phyloP scores from a whole-genome alignment of 2,888 invertebrate genomes.

The Parochlus steinenii region DNA sequence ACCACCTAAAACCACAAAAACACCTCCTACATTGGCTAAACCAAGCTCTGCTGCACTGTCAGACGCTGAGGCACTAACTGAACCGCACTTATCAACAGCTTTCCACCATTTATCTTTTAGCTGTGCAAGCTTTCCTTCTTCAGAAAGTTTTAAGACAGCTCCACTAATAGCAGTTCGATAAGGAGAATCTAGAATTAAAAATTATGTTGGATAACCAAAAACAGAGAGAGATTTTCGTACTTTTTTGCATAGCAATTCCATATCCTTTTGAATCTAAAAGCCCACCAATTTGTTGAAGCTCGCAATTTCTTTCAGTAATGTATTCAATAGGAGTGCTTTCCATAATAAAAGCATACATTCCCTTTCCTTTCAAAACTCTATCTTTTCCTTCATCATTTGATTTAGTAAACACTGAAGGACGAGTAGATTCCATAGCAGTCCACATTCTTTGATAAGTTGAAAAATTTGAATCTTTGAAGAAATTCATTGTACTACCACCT shows the following conservation, averaged over 20 bases:
- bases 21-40: constrained; percentile 67
- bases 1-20: constrained; percentile 66
- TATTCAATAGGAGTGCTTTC: constrained; percentile 92
- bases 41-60: constrained; percentile 17
- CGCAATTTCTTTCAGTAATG: constrained; percentile 62
- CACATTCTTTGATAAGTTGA: constrained; percentile 40
- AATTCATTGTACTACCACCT: constrained; percentile 82
- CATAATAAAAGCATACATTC: constrained; percentile 86
- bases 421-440: constrained; percentile 69
- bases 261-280: constrained; percentile 83
- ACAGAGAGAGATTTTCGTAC: constrained; percentile 37
- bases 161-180: constrained; percentile 68
- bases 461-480: constrained; percentile 56
- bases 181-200: constrained; percentile 42
- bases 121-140: constrained; percentile 62
- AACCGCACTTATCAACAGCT: too few relatives aligned
- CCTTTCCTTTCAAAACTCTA: constrained; percentile 54
- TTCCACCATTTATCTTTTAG: constrained; percentile 91
- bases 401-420: constrained; percentile 62
- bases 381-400: constrained; percentile 72
- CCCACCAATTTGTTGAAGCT: constrained; percentile 60
- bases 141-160: constrained; percentile 78
- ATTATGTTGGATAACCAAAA: background rate
- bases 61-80: too few relatives aligned
- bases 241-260: constrained; percentile 79